Evolutionary conservation across 2,888 invertebrate species (phyloP).

Genomic region (Chloroclysta siterata): DNA sequence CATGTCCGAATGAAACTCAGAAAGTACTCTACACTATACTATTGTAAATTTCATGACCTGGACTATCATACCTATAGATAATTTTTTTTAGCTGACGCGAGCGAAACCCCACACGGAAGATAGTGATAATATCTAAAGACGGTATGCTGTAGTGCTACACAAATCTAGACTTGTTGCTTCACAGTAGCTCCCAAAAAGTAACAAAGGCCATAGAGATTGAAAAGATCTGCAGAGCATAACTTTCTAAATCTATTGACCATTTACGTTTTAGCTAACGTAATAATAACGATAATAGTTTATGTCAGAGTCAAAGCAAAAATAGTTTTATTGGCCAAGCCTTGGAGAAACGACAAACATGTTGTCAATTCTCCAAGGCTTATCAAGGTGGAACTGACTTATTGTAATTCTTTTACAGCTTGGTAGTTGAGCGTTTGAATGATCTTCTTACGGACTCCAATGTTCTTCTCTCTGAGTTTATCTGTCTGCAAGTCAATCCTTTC

Average conservation of each 20-base stretch:
- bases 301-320: background rate
- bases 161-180: constrained; percentile 1
- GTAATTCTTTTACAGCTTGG: background rate
- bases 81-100: too few species aligned
- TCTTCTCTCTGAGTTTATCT: background rate
- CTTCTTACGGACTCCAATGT: background rate
- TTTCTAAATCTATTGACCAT: constrained; percentile 5
- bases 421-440: background rate
- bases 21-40: too few species aligned
- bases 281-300: background rate
- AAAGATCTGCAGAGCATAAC: background rate
- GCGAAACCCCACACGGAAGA: background rate
- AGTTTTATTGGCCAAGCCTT: background rate
- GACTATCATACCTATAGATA: too few species aligned
- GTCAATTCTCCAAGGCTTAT: background rate
- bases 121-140: background rate
- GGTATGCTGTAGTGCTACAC: background rate
- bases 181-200: background rate
- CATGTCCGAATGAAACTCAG: too few species aligned
- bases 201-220: constrained; percentile 4
- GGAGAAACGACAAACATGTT: too few species aligned
- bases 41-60: too few species aligned
- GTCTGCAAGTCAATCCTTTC: background rate
- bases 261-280: background rate
- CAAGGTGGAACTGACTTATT: background rate